Evolutionary conservation across 2,113 vertebrate species (phyloP).

Genomic region (Tringa solitaria): DNA sequence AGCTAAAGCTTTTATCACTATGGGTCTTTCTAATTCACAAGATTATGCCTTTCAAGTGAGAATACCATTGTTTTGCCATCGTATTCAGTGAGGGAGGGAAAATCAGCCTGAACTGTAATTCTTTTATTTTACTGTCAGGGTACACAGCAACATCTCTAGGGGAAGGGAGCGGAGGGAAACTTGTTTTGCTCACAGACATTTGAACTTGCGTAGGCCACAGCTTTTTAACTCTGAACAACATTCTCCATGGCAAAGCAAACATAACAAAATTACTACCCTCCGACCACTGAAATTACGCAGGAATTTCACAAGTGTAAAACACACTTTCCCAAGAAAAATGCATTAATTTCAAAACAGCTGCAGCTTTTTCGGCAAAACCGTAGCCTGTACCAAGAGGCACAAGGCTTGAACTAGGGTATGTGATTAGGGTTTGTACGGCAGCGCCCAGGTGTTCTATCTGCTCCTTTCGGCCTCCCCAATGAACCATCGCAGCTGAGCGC

Average conservation of each 20-base stretch:
- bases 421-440: fast-evolving
- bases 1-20: background rate
- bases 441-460: fast-evolving
- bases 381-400: no score
- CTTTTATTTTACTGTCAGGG: background rate
- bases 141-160: background rate
- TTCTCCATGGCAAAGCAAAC: background rate
- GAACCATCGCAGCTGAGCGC: fast-evolving
- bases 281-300: fast-evolving
- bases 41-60: background rate
- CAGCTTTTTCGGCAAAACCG: background rate
- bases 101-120: background rate
- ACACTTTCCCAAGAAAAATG: fast-evolving
- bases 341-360: background rate
- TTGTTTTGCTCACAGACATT: background rate
- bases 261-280: background rate
- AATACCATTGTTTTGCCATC: background rate
- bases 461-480: background rate
- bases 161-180: background rate
- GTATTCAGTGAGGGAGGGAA: background rate
- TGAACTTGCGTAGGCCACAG: no score
- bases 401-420: fast-evolving
- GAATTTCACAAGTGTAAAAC: background rate
- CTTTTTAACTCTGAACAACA: background rate
- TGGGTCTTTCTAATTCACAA: background rate